Conservation (phyloP, 2,113 vertebrate species). For the Cricetomys ansorgei region DNA sequence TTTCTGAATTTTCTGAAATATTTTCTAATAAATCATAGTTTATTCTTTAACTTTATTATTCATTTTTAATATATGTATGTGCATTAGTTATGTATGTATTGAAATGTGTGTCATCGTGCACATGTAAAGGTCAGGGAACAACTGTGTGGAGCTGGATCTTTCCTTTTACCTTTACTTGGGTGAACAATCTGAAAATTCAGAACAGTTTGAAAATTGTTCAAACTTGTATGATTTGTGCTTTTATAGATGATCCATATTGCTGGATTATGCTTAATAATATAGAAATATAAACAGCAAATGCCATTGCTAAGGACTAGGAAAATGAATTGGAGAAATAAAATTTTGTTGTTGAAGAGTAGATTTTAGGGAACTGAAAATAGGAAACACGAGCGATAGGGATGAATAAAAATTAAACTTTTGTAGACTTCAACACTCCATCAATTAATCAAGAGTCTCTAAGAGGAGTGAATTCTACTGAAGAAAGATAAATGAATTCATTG, state of each 20-base stretch:
- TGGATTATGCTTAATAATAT: not conserved
- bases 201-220: too few relatives aligned
- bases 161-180: not conserved
- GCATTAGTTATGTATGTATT: not conserved
- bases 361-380: not conserved
- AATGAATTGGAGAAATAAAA: not conserved
- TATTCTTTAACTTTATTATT: not conserved
- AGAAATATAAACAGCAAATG: not conserved
- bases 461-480: not conserved
- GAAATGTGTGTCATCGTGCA: not conserved
- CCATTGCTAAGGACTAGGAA: not conserved
- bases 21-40: not conserved
- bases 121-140: not conserved
- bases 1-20: not conserved
- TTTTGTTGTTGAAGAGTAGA: not conserved
- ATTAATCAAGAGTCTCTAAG: not conserved
- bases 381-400: fast-evolving
- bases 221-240: not conserved
- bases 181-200: too few relatives aligned
- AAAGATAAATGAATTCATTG: not conserved
- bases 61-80: not conserved
- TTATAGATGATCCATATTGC: not conserved
- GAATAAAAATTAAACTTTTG: not conserved
- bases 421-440: not conserved
- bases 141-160: not conserved